Base-by-base conservation (phyloP, 2,113 vertebrate genomes). In the Isichthys henryi region DNA sequence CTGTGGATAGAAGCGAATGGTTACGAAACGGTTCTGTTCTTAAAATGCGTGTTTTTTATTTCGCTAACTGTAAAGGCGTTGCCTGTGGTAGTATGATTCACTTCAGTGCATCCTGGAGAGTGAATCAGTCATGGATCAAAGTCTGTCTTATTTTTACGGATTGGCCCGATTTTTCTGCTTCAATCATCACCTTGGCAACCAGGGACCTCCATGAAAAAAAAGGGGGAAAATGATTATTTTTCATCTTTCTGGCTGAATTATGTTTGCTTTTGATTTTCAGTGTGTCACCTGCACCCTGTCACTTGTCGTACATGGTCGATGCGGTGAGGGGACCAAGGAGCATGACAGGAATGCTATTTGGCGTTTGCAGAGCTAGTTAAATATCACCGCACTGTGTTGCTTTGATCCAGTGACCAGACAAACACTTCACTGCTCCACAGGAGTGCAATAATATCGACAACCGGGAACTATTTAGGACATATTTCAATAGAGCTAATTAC, bases 201-300 rank as follows among this genome's bases (percentile, higher is more conserved):
- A 27, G 89, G 84, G 50, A 87, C 49, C 48, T 87, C 49, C 50
- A 53, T 87, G 85, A 53, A 53, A 87, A 86, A 56, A 82, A 39
- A 17, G 80, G 45, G 10, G 23, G 6, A 23, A 66, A 90, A 88
- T 48, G n/a, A 74, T 88, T 84, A 88, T 80, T 88, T 90, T 90
- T 90, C 86, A 90, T 90, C 89, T 90, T 88, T 90, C 87, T 82
- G 86, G 35, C 77, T 88, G 89, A 84, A 77, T 90, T 88, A 88
- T 88, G 70, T 90, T 90, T 80, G 86, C 85, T 88, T 52, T 90
- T 88, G 53, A 84, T 90, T 88, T 88, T 83, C 89, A 90, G 58
- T 83, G 86, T 90, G 35, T 87, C 50, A 74, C 27, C 86, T 77
- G 31, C 89, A 88, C 88, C 70, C 21, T 49, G 89, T 90, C 89